Evolutionary conservation across 2,113 vertebrate genomes (phyloP).

Genomic region (Geococcyx californianus): DNA sequence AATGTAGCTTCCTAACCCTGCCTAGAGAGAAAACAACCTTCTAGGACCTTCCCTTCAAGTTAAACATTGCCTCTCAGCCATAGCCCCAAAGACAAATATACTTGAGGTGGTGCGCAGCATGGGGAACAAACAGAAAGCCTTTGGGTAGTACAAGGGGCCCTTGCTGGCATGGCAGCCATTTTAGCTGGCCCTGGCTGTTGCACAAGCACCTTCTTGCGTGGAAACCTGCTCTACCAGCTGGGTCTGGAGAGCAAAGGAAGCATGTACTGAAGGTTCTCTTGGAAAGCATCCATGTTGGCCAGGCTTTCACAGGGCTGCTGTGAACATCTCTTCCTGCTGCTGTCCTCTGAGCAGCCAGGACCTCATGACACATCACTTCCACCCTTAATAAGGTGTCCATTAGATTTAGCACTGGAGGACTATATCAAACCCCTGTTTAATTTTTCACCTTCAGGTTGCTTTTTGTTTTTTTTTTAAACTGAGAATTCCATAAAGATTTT

Average conservation of each 20-base stretch:
- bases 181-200: neutral
- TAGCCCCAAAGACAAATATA: slow-evolving; percentile 72
- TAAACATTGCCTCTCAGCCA: slow-evolving; percentile 60
- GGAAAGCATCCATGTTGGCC: accelerated
- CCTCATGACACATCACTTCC: neutral
- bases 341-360: neutral
- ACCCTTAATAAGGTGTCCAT: neutral
- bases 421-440: neutral
- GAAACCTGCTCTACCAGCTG: neutral
- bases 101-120: neutral
- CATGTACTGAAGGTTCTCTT: neutral
- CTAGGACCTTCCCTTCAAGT: slow-evolving; percentile 60
- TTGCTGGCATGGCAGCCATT: neutral
- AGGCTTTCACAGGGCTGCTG: accelerated
- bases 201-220: neutral
- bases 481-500: neutral
- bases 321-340: neutral
- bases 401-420: neutral
- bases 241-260: neutral
- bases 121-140: slow-evolving; percentile 16
- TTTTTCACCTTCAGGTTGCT: neutral
- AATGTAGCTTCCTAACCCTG: neutral
- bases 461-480: neutral
- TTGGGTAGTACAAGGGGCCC: neutral
- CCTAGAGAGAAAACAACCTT: slow-evolving; percentile 9